Conservation (phyloP, 2,797 vertebrate genomes). For the Phyllotis vaccarum region DNA sequence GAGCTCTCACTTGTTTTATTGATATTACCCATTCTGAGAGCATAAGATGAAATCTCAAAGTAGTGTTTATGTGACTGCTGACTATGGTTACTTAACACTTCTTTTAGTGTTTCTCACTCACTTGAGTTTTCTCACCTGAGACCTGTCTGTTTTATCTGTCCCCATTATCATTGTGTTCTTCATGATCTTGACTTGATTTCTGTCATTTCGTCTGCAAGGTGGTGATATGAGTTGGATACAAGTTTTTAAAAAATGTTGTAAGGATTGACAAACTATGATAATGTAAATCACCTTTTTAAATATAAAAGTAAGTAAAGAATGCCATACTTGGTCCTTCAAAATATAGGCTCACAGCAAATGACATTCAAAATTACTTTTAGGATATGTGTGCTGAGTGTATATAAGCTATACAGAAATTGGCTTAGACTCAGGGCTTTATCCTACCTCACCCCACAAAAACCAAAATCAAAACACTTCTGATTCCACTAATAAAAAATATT, state of each 20-base stretch:
- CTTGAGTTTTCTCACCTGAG: background rate
- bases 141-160: background rate
- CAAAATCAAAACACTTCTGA: background rate
- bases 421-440: background rate
- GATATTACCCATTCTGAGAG: background rate
- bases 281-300: constrained; percentile 17
- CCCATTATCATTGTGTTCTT: background rate
- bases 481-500: background rate
- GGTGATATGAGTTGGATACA: background rate
- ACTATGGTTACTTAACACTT: background rate
- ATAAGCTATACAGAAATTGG: background rate
- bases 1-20: background rate
- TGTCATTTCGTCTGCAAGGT: background rate
- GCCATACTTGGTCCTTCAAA: background rate
- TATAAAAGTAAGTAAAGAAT: constrained; percentile 18
- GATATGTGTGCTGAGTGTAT: background rate
- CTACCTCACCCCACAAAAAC: background rate
- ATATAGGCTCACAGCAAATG: background rate
- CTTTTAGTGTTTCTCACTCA: background rate
- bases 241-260: background rate
- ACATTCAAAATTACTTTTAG: background rate
- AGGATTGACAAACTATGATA: background rate
- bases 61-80: background rate
- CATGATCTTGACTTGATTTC: constrained; percentile 14
- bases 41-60: background rate